Evolutionary conservation across 1,140 invertebrate species (phyloP), one percentile per base, ranked within the genome.

Genomic region (Zaprionus camerounensis): DNA sequence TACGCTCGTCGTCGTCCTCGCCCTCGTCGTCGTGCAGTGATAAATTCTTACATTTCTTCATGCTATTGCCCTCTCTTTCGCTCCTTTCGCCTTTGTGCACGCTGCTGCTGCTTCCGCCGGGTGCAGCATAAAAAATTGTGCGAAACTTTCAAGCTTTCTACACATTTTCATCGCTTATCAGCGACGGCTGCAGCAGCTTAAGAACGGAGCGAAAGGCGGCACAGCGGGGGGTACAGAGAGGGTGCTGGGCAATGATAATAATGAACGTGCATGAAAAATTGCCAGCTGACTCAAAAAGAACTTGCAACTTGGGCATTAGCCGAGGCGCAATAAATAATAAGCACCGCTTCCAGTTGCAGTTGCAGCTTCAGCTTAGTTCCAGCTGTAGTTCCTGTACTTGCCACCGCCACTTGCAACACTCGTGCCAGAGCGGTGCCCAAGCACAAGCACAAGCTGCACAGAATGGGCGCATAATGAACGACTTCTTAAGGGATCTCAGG

Each of bases 311-410:
- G 78, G 64, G 70, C 80, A 85, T 80, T 87, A 90, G 78, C 84
- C 84, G 84, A 90, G 85, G 84, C 84, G 78, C 81, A 90, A 88
- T 88, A 88, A 88, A 88, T 88, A 88, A 88, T 88, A 88, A 87
- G 84, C 80, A 82, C 38, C 80, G 71, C 64, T 71, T 55, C 59
- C 24, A 41, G 41, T 9, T 17, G 28, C 15, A 51, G 12, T 7
- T 41, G 64, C n/a, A 71, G 58, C 22, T 15, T 22, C 31, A 34
- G 31, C 31, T 34, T 34, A 31, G 28, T 7, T 31, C 6, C 9
- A 34, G 31, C 31, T 34, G 28, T 31, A 31, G 28, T 31, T 31
- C 28, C 12, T 15, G 38, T 28, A 59, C 28, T 26, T 15, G 22
- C 34, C 34, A 61, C 24, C 17, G 9, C 15, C 12, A 44, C 38